Evolutionary conservation across 2,888 invertebrate genomes (phyloP).

Genomic region (Augochlorella aurata): DNA sequence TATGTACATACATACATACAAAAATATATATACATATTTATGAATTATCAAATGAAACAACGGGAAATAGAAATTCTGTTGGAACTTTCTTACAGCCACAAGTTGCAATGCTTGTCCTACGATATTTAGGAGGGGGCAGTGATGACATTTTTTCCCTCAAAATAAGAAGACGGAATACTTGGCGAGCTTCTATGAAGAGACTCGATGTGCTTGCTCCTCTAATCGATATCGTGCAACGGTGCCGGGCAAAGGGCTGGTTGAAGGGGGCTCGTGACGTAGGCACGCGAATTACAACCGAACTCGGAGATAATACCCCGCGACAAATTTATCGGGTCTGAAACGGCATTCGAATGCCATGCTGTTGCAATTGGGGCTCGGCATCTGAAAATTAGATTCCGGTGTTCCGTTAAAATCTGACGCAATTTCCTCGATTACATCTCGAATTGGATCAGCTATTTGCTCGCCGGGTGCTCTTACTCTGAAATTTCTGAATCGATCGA

Average conservation of each 20-base stretch:
- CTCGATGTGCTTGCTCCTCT: neutral
- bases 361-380: constrained; percentile 28
- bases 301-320: constrained; percentile 15
- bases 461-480: constrained; percentile 20
- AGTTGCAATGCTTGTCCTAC: neutral
- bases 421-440: constrained; percentile 56
- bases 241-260: neutral
- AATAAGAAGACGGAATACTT: neutral
- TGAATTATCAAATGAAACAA: too few relatives aligned
- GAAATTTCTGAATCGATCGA: constrained; percentile 40
- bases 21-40: too few relatives aligned
- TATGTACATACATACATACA: too few relatives aligned
- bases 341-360: constrained; percentile 11
- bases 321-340: constrained; percentile 38
- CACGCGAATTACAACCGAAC: constrained; percentile 12
- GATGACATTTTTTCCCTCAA: too few relatives aligned
- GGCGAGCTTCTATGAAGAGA: neutral
- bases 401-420: constrained; percentile 55
- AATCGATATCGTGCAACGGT: neutral
- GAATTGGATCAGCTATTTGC: constrained; percentile 46
- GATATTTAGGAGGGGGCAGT: too few relatives aligned
- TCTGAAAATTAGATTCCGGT: constrained; percentile 51
- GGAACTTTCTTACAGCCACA: neutral
- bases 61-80: too few relatives aligned
- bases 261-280: neutral